Percentiles rank a stretch among this genome's conserved stretches.
Conservation (phyloP, 2,797 vertebrate genomes). For the Melanotaenia boesemani region DNA sequence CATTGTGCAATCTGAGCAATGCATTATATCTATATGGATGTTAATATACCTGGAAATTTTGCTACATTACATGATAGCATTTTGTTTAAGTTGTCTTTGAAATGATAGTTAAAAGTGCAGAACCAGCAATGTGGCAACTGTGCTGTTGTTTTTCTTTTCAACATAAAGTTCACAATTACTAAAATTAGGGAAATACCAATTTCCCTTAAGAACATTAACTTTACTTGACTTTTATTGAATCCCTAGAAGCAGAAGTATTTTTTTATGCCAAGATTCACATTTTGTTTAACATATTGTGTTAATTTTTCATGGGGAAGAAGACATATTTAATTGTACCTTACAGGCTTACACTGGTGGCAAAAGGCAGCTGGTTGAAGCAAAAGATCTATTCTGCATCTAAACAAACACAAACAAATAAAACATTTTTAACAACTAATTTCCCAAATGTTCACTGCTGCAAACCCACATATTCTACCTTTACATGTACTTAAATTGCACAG, state of each 20-base stretch:
- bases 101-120: not conserved
- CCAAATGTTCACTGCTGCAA: too few species aligned
- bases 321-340: not conserved
- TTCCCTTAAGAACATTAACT: not conserved
- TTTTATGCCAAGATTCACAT: not conserved
- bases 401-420: not conserved
- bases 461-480: too few species aligned
- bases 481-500: too few species aligned
- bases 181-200: not conserved
- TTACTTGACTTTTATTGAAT: not conserved
- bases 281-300: not conserved
- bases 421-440: not conserved
- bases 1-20: not conserved
- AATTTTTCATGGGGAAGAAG: not conserved
- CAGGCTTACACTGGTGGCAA: not conserved
- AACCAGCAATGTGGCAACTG: not conserved
- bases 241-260: not conserved
- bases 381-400: not conserved
- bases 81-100: not conserved
- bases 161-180: not conserved
- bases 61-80: not conserved
- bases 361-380: not conserved
- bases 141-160: not conserved
- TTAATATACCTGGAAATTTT: not conserved
- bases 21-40: not conserved